These are phyloP conservation scores for Cercopithecus neglectus DNA, from an alignment of 2,797 vertebrate genomes.

Conservation along the genomic window DNA sequence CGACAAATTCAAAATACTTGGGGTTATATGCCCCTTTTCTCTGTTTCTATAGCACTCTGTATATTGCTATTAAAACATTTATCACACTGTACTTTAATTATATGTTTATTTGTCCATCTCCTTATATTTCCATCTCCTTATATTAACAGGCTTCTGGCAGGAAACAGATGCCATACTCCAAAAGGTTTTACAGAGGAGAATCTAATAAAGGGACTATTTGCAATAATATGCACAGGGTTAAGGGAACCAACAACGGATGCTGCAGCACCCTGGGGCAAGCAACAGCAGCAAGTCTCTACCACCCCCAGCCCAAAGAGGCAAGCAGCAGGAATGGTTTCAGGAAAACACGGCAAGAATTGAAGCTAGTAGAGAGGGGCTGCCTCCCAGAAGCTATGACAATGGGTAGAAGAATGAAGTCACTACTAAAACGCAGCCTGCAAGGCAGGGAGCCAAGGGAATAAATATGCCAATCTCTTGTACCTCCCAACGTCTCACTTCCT, in stretches of 20 bases:
- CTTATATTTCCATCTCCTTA: constrained; percentile 27
- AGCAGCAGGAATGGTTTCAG: not conserved
- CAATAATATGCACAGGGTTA: not conserved
- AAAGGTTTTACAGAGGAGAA: not conserved
- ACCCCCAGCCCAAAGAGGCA: not conserved
- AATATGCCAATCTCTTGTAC: not conserved
- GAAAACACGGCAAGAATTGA: not conserved
- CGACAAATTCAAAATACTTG: constrained; percentile 18
- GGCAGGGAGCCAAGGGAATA: not conserved
- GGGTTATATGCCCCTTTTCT: not conserved
- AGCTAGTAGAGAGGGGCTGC: not conserved
- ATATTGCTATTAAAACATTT: constrained; percentile 20
- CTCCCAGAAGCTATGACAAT: not conserved
- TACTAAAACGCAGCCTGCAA: not conserved
- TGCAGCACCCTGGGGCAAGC: not conserved
- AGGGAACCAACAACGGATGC: not conserved
- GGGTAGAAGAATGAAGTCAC: not conserved
- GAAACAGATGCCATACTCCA: constrained; percentile 7
- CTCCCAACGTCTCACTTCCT: not conserved
- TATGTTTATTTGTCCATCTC: constrained; percentile 43
- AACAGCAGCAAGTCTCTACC: not conserved
- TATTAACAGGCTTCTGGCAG: not conserved
- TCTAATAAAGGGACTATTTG: constrained; percentile 5
- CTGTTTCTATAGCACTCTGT: not conserved
- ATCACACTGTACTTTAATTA: constrained; percentile 19